Conservation (phyloP, 1,140 invertebrate genomes). For the Magallana ariakensis region DNA sequence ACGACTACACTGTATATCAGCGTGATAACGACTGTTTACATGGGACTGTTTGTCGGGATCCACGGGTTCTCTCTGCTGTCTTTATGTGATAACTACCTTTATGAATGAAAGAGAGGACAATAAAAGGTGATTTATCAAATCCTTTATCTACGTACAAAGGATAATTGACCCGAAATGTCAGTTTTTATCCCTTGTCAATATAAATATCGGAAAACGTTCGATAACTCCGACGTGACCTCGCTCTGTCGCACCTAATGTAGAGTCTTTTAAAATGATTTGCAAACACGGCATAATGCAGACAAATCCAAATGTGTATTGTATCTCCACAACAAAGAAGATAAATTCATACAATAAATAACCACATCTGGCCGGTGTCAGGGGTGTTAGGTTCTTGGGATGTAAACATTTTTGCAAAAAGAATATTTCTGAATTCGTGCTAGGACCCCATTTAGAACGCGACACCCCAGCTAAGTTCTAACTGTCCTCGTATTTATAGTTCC, state of each 20-base stretch:
- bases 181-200: neutral
- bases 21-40: slow-evolving; percentile 13
- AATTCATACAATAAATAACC: too few relatives aligned
- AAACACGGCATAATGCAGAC: too few relatives aligned
- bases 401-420: too few relatives aligned
- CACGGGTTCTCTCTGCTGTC: neutral
- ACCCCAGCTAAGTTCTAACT: neutral
- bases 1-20: neutral
- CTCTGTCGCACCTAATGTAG: too few relatives aligned
- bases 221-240: too few relatives aligned
- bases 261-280: too few relatives aligned
- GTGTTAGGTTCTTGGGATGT: too few relatives aligned
- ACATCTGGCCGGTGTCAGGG: too few relatives aligned
- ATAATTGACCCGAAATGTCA: slow-evolving; percentile 31
- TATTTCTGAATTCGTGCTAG: too few relatives aligned
- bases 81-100: slow-evolving; percentile 19
- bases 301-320: too few relatives aligned
- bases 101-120: slow-evolving; percentile 25
- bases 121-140: neutral
- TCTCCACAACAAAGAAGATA: too few relatives aligned
- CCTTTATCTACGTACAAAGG: slow-evolving; percentile 6
- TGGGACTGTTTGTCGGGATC: neutral
- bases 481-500: neutral
- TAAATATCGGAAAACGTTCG: neutral
- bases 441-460: neutral